Conservation (phyloP, 2,113 vertebrate species). For the Elgaria multicarinata region DNA sequence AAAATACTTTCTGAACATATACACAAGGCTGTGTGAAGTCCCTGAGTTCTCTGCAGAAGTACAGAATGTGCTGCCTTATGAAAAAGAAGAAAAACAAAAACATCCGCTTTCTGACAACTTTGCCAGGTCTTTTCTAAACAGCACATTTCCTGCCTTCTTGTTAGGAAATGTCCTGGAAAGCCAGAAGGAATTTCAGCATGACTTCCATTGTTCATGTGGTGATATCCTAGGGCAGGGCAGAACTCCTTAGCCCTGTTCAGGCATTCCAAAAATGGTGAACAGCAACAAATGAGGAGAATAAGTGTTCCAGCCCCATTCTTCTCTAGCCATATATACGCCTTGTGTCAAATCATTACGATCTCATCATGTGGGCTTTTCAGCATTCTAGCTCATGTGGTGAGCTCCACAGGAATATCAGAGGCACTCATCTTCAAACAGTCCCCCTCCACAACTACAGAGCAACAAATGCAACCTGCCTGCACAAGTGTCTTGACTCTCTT, state of each 20-base stretch:
- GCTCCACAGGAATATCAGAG: too few relatives aligned
- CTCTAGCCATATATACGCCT: too few relatives aligned
- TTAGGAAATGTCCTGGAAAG: background rate
- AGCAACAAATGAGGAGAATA: too few relatives aligned
- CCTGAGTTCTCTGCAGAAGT: background rate
- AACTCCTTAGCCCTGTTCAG: too few relatives aligned
- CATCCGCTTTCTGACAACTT: background rate
- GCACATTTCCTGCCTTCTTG: background rate
- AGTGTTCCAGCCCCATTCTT: too few relatives aligned
- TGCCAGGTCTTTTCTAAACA: background rate
- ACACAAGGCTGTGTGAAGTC: background rate
- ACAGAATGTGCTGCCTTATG: background rate
- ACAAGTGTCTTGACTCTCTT: background rate
- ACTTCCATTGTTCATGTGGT: background rate
- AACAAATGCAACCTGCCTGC: too few relatives aligned
- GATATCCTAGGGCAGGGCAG: background rate
- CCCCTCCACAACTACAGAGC: too few relatives aligned
- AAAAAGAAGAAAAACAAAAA: background rate
- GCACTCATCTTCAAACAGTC: too few relatives aligned
- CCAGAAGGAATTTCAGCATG: background rate
- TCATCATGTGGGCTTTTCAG: too few relatives aligned
- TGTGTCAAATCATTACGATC: too few relatives aligned
- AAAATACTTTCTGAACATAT: background rate
- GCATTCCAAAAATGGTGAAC: too few relatives aligned
- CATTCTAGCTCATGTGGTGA: too few relatives aligned